Evolutionary conservation across 2,113 vertebrate species (phyloP).

Genomic region (Tiliqua scincoides): DNA sequence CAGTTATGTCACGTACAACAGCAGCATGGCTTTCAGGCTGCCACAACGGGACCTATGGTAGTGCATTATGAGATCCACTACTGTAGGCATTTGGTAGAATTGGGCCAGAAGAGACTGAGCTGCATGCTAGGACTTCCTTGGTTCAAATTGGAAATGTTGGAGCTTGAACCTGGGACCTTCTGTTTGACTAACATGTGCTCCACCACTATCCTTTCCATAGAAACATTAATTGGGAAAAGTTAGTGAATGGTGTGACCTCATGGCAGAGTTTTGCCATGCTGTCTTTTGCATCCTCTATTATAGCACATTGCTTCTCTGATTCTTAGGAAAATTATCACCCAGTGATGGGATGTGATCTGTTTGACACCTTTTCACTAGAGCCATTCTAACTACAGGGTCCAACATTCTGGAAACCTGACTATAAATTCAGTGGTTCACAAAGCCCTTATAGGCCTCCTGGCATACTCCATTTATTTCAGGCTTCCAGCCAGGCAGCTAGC

Average conservation of each 20-base stretch:
- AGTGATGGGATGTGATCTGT: neutral
- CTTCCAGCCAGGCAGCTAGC: neutral
- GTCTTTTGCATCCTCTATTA: neutral
- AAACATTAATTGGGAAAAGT: neutral
- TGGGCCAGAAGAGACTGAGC: no score
- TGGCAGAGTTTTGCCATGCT: neutral
- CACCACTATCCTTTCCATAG: neutral
- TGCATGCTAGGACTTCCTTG: no score
- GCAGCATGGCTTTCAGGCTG: no score
- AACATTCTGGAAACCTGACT: neutral
- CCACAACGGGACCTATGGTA: no score
- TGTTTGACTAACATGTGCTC: neutral
- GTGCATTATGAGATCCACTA: no score
- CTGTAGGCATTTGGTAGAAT: no score
- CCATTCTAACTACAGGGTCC: neutral
- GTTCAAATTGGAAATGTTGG: neutral
- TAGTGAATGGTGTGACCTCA: neutral
- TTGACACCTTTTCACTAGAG: neutral
- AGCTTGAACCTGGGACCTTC: neutral
- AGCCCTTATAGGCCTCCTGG: neutral
- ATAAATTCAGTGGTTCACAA: conserved; percentile 12
- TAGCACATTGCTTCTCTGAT: neutral
- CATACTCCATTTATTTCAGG: conserved; percentile 17
- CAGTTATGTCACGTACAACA: no score
- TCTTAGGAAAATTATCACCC: neutral